Evolutionary conservation across 2,797 vertebrate species (phyloP).

Genomic region (Catostomus latipinnis): DNA sequence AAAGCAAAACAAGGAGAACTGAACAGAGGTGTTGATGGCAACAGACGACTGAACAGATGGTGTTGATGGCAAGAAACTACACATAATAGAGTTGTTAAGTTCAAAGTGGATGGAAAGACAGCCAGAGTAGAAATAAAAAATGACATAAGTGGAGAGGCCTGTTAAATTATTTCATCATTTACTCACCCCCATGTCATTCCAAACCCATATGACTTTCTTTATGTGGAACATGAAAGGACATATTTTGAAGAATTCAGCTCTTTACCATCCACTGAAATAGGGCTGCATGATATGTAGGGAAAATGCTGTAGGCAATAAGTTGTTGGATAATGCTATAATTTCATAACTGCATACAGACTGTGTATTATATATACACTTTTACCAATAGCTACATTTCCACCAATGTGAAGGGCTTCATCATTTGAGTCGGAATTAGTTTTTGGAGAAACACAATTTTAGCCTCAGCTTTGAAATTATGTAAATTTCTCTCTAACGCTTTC

Average conservation of each 20-base stretch:
- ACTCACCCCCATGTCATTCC: neutral
- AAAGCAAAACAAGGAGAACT: conserved; percentile 32
- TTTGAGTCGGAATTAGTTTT: too few species aligned
- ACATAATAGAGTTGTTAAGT: conserved; percentile 32
- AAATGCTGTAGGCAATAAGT: too few species aligned
- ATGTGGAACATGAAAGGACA: neutral
- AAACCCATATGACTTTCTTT: neutral
- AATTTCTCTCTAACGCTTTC: too few species aligned
- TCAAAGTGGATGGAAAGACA: neutral
- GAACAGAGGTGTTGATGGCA: conserved; percentile 30
- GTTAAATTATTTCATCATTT: neutral
- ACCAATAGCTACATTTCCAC: too few species aligned
- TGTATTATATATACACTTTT: too few species aligned
- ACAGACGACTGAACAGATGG: conserved; percentile 1
- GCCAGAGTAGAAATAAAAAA: neutral
- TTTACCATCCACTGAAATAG: too few species aligned
- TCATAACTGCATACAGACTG: too few species aligned
- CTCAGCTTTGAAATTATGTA: too few species aligned
- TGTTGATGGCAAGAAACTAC: neutral
- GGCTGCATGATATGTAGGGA: too few species aligned
- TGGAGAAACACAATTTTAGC: too few species aligned
- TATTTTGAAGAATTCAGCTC: neutral
- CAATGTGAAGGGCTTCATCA: too few species aligned
- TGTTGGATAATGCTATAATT: too few species aligned
- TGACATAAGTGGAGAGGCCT: neutral